phyloP scores from a whole-genome alignment of 2,797 vertebrate genomes.

The Pseudochirops corinnae region DNA sequence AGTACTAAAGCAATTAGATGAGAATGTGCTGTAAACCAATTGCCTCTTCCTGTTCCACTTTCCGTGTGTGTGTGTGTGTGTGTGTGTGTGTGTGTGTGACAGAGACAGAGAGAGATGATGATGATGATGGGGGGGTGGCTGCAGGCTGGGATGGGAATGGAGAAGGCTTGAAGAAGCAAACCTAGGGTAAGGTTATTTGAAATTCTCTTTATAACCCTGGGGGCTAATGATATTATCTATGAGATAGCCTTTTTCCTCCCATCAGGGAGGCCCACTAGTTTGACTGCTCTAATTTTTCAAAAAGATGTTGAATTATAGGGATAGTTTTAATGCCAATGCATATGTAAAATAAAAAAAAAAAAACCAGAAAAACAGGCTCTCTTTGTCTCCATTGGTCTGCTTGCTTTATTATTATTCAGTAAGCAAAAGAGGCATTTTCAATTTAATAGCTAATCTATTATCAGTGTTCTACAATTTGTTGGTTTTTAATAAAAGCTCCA shows the following conservation, averaged over 20 bases:
- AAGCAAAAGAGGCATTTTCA: slow-evolving; percentile 23
- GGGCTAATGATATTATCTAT: neutral
- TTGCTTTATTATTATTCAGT: slow-evolving; percentile 52
- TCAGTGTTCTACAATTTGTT: slow-evolving; percentile 43
- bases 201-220: slow-evolving; percentile 20
- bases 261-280: neutral
- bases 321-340: slow-evolving; percentile 18
- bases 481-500: slow-evolving; percentile 22
- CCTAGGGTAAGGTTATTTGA: slow-evolving; percentile 11
- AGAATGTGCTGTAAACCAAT: slow-evolving; percentile 15
- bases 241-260: neutral
- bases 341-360: slow-evolving; percentile 29
- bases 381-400: neutral
- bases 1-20: slow-evolving; percentile 32
- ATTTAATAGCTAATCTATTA: slow-evolving; percentile 37
- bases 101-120: neutral
- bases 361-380: neutral
- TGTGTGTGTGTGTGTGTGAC: neutral
- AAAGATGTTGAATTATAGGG: slow-evolving; percentile 24
- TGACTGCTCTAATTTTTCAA: slow-evolving; percentile 14
- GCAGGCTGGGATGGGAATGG: neutral
- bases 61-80: neutral
- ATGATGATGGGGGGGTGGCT: no score
- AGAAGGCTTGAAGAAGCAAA: neutral
- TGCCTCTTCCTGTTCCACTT: slow-evolving; percentile 6